These are phyloP conservation scores for Suillia variegata DNA, from an alignment of 2,888 invertebrate species.

Conservation along the genomic window DNA sequence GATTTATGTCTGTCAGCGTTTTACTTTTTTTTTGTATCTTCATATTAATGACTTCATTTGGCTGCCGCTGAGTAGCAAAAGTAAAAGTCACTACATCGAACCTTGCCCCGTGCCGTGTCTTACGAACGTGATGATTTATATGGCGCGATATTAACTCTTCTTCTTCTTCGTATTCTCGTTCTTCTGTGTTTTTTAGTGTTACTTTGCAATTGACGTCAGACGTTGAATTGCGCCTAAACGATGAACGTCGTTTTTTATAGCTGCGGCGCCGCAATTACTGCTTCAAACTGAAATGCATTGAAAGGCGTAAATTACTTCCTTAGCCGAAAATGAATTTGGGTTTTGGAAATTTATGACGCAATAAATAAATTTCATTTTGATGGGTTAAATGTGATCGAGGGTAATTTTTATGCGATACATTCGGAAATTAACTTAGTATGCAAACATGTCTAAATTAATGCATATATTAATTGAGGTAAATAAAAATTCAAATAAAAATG, in stretches of 20 bases:
- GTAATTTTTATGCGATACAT: no score
- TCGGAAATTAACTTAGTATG: no score
- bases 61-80: neutral
- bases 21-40: no score
- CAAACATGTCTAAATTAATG: no score
- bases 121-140: neutral
- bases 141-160: neutral
- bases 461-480: no score
- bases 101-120: neutral
- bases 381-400: no score
- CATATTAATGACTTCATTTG: constrained; percentile 6
- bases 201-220: no score
- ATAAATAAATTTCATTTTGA: neutral
- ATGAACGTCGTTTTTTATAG: no score
- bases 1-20: neutral
- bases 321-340: neutral
- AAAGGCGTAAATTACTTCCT: neutral
- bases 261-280: no score
- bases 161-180: neutral
- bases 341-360: neutral
- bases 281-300: no score
- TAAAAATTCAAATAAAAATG: no score
- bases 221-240: neutral
- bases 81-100: neutral
- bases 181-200: neutral